phyloP scores from a whole-genome alignment of 2,113 vertebrate species.

The Bombycilla garrulus region DNA sequence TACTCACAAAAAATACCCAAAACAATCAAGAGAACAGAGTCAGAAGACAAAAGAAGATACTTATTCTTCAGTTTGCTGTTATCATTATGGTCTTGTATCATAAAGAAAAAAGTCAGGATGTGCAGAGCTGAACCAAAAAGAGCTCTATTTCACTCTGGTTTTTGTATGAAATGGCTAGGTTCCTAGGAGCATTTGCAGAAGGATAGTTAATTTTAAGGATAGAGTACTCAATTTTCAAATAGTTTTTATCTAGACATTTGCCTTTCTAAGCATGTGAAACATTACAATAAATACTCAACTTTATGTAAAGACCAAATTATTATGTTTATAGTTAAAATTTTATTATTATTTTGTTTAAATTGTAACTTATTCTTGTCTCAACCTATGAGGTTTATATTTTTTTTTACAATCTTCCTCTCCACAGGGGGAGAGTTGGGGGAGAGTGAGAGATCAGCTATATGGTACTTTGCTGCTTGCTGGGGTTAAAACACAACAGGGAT shows the following conservation, averaged over 20 bases:
- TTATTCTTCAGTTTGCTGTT: background rate
- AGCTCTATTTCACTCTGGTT: background rate
- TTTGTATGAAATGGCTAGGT: background rate
- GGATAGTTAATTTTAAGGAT: background rate
- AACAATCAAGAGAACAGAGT: background rate
- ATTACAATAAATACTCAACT: background rate
- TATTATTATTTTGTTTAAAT: background rate
- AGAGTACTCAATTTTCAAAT: background rate
- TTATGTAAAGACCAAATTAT: background rate
- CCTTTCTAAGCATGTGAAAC: background rate
- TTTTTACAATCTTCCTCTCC: background rate
- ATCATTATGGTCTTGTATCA: background rate
- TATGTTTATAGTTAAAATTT: background rate
- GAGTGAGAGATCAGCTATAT: rapidly evolving
- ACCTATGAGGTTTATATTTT: rapidly evolving
- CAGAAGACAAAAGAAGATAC: background rate
- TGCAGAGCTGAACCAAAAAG: background rate
- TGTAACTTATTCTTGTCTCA: background rate
- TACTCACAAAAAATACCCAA: background rate
- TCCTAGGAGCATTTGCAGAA: background rate
- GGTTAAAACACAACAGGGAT: background rate
- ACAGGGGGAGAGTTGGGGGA: rapidly evolving
- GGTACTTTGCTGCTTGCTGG: too few species aligned
- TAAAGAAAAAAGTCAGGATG: background rate
- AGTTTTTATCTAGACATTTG: background rate